phyloP scores from a whole-genome alignment of 2,113 vertebrate genomes.

The Collichthys lucidus region DNA sequence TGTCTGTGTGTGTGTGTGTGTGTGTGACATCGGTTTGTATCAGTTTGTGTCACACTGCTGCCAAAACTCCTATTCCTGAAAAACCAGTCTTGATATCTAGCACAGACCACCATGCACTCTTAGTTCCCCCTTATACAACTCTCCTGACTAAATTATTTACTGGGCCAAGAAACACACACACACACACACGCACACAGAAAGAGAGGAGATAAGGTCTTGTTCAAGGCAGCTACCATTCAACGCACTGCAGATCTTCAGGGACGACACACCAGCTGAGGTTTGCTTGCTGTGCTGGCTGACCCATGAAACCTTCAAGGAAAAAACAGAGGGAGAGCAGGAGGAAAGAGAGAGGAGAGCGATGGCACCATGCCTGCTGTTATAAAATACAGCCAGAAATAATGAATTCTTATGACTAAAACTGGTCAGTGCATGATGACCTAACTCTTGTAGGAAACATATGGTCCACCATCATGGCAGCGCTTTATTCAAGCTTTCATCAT shows the following conservation, averaged over 20 bases:
- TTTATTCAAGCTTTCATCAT: not conserved
- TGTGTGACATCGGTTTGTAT: conserved; percentile 49
- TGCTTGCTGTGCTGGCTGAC: conserved; percentile 50
- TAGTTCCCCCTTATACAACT: conserved; percentile 56
- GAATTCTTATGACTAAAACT: conserved; percentile 21
- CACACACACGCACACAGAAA: not conserved
- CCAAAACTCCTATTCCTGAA: conserved; percentile 60
- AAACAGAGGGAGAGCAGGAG: not conserved
- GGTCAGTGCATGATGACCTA: not conserved
- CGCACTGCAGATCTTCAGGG: conserved; percentile 48
- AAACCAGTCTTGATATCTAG: conserved; percentile 64
- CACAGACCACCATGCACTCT: conserved; percentile 59
- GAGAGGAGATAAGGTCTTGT: conserved; percentile 43
- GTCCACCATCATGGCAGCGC: not conserved
- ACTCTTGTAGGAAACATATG: not conserved
- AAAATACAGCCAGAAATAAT: conserved; percentile 36
- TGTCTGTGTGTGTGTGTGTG: conserved; percentile 20
- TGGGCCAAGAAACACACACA: conserved; percentile 36
- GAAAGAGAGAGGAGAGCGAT: conserved; percentile 5
- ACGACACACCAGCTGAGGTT: conserved; percentile 44
- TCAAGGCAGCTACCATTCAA: conserved; percentile 58
- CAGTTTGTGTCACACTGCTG: conserved; percentile 68
- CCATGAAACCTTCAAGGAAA: conserved; percentile 52
- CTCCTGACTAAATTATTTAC: conserved; percentile 77
- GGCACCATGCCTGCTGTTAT: conserved; percentile 29